Percentiles rank a stretch among this genome's conserved stretches.
phyloP scores from a whole-genome alignment of 2,113 vertebrate genomes.

The Vulpes vulpes region DNA sequence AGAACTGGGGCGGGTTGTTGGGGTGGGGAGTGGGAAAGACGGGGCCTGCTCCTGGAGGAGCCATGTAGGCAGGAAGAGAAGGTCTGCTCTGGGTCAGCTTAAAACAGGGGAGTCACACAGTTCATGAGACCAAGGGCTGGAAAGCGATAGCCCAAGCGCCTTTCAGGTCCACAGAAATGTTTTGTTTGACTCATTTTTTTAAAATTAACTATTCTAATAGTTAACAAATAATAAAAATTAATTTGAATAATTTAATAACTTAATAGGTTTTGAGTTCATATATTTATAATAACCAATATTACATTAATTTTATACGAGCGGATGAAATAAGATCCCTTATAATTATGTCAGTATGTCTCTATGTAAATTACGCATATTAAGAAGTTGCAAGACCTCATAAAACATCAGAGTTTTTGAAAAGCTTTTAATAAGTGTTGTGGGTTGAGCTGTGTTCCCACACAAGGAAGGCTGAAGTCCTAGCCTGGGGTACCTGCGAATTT shows the following conservation, averaged over 20 bases:
- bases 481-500: background rate
- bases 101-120: background rate
- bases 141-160: background rate
- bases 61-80: background rate
- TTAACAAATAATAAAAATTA: background rate
- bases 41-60: background rate
- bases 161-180: background rate
- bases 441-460: background rate
- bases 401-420: background rate
- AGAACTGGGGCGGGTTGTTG: background rate
- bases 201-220: background rate
- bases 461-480: background rate
- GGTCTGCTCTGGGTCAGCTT: background rate
- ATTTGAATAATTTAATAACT: background rate
- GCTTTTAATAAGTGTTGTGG: background rate
- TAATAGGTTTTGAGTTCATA: background rate
- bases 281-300: background rate
- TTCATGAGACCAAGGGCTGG: background rate
- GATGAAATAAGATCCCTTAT: background rate
- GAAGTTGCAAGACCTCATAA: background rate
- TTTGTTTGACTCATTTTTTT: background rate
- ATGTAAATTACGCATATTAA: background rate
- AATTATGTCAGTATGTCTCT: background rate
- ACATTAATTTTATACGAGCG: background rate
- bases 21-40: too few species aligned